These are phyloP conservation scores for Oligia fasciuncula DNA, from an alignment of 2,888 invertebrate species.

Conservation along the genomic window DNA sequence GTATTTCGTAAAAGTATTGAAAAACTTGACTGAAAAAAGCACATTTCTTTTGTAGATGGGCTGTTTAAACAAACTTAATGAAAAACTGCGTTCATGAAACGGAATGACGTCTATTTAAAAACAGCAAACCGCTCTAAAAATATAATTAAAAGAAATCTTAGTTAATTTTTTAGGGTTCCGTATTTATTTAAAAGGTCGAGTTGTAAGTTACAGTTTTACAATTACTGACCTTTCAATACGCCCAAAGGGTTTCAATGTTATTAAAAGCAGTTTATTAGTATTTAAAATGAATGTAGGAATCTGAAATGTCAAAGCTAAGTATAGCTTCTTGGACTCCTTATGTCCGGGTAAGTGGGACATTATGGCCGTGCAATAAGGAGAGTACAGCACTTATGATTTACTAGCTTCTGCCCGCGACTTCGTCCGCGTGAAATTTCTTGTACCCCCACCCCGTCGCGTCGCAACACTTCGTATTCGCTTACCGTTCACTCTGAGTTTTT, in stretches of 20 bases:
- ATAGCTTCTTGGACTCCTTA: not conserved
- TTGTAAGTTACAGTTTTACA: not conserved
- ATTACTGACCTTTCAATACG: not conserved
- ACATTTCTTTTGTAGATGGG: not conserved
- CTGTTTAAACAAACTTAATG: not conserved
- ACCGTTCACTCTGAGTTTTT: too few species aligned
- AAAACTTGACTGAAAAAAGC: not conserved
- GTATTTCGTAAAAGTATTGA: conserved; percentile 19
- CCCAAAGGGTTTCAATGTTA: not conserved
- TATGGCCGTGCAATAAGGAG: not conserved
- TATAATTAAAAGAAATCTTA: not conserved
- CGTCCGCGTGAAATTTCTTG: too few species aligned
- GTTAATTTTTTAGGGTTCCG: not conserved
- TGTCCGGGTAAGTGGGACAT: conserved; percentile 17
- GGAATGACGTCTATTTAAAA: not conserved
- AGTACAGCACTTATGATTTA: not conserved
- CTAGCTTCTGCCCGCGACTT: too few species aligned
- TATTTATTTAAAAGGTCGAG: not conserved
- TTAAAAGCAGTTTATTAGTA: not conserved
- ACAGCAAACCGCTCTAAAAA: not conserved
- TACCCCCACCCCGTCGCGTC: too few species aligned
- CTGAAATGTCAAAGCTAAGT: conserved; percentile 34
- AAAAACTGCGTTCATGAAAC: not conserved
- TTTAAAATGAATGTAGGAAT: conserved; percentile 20
- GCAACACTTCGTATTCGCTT: too few species aligned